Percentiles rank a stretch among this genome's conserved stretches.
Conservation (phyloP, 2,888 invertebrate genomes). For the Amphipyra tragopoginis region DNA sequence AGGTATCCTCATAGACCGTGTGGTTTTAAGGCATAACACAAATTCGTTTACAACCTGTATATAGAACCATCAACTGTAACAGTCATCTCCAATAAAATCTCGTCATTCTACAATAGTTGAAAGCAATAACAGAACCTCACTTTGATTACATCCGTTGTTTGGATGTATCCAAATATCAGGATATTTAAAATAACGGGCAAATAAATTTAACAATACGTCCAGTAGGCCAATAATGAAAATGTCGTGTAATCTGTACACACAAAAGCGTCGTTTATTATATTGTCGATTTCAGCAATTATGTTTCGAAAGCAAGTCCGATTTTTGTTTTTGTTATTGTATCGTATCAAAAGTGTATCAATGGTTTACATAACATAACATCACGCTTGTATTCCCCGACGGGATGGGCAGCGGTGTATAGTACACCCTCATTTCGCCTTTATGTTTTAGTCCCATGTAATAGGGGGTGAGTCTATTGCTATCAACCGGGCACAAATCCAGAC, state of each 20-base stretch:
- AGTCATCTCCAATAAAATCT: constrained; percentile 6
- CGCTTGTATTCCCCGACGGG: too few species aligned
- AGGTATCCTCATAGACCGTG: too few species aligned
- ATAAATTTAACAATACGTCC: constrained; percentile 20
- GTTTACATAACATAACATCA: too few species aligned
- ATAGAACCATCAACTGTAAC: neutral
- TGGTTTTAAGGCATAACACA: too few species aligned
- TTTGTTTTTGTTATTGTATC: too few species aligned
- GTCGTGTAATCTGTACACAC: constrained; percentile 4
- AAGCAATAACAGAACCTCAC: constrained; percentile 14
- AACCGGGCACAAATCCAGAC: too few species aligned
- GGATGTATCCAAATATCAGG: constrained; percentile 13
- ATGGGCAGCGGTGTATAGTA: too few species aligned
- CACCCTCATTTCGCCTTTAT: too few species aligned
- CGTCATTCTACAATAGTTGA: neutral
- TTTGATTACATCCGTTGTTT: constrained; percentile 12
- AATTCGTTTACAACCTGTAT: too few species aligned
- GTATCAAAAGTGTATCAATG: too few species aligned
- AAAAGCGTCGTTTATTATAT: constrained; percentile 25
- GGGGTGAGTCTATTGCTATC: too few species aligned
- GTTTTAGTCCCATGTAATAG: too few species aligned
- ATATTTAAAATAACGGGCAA: constrained; percentile 17
- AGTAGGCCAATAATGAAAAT: constrained; percentile 20
- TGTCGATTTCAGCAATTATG: constrained; percentile 11
- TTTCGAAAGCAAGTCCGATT: neutral